These are phyloP conservation scores for Lateolabrax maculatus DNA, from an alignment of 2,797 vertebrate species.

Conservation along the genomic window DNA sequence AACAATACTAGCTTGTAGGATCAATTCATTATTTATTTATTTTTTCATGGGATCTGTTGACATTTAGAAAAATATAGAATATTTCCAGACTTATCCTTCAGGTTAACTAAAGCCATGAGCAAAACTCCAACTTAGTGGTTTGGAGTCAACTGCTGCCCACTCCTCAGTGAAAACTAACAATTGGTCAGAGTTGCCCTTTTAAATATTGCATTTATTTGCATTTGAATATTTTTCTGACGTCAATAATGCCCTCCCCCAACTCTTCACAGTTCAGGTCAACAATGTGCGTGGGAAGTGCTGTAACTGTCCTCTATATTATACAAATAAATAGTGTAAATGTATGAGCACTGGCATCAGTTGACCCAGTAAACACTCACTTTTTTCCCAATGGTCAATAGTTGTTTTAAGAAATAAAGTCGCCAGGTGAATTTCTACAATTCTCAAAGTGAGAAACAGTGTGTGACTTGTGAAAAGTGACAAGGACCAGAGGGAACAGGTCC, in stretches of 20 bases:
- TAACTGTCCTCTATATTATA: constrained; percentile 32
- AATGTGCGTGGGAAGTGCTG: constrained; percentile 60
- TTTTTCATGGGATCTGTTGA: background rate
- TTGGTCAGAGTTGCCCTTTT: constrained; percentile 32
- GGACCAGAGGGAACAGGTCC: background rate
- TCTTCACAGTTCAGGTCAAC: constrained; percentile 45
- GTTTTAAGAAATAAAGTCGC: constrained; percentile 15
- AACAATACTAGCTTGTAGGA: background rate
- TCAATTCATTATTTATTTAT: background rate
- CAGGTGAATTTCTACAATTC: constrained; percentile 1
- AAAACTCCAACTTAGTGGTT: constrained; percentile 6
- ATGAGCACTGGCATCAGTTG: constrained; percentile 1
- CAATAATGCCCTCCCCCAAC: constrained; percentile 30
- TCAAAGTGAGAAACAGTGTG: constrained; percentile 26
- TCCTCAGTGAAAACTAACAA: constrained; percentile 9
- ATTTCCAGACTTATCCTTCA: background rate
- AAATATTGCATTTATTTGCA: constrained; percentile 44
- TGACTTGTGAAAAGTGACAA: constrained; percentile 33
- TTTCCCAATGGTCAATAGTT: constrained; percentile 11
- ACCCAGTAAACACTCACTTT: constrained; percentile 9
- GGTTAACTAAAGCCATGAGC: constrained; percentile 30
- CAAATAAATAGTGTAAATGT: background rate
- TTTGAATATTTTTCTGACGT: constrained; percentile 33
- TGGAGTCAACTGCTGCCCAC: constrained; percentile 16
- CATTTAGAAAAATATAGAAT: background rate